Percentiles rank a stretch among this genome's conserved stretches.
Conservation (phyloP, 2,113 vertebrate species). For the Cynoglossus semilaevis region DNA sequence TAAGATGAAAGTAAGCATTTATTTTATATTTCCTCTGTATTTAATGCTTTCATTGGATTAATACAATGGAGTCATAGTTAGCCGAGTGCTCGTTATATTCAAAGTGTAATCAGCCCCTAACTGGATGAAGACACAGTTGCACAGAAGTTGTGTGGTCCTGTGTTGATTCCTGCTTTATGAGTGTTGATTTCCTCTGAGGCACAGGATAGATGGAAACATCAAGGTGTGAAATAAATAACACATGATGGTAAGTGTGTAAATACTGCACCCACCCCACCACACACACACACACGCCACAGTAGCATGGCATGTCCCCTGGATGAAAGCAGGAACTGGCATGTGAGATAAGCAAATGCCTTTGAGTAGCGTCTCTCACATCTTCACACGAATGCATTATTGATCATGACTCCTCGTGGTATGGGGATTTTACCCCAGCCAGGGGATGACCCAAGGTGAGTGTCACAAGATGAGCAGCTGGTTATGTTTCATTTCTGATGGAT, state of each 20-base stretch:
- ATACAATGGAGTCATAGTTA: too few species aligned
- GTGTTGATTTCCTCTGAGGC: slow-evolving; percentile 60
- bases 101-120: not conserved
- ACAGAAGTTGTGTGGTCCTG: slow-evolving; percentile 47
- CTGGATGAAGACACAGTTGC: slow-evolving; percentile 22
- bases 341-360: slow-evolving; percentile 76
- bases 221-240: slow-evolving; percentile 69
- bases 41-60: too few species aligned
- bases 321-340: slow-evolving; percentile 75
- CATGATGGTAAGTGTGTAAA: slow-evolving; percentile 68
- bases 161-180: slow-evolving; percentile 54
- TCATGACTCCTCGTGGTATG: slow-evolving; percentile 65
- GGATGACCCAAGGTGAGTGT: slow-evolving; percentile 51
- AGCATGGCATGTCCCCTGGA: slow-evolving; percentile 58
- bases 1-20: too few species aligned
- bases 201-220: slow-evolving; percentile 68
- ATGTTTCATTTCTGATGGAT: slow-evolving; percentile 33
- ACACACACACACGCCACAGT: slow-evolving; percentile 33
- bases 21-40: too few species aligned
- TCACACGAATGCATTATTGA: slow-evolving; percentile 76
- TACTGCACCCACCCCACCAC: slow-evolving; percentile 60
- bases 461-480: slow-evolving; percentile 53
- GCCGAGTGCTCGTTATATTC: not conserved
- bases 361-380: slow-evolving; percentile 71
- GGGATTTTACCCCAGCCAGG: slow-evolving; percentile 56